Percentiles rank a stretch among this genome's conserved stretches.
phyloP scores from a whole-genome alignment of 2,113 vertebrate species.

The Ictalurus punctatus region DNA sequence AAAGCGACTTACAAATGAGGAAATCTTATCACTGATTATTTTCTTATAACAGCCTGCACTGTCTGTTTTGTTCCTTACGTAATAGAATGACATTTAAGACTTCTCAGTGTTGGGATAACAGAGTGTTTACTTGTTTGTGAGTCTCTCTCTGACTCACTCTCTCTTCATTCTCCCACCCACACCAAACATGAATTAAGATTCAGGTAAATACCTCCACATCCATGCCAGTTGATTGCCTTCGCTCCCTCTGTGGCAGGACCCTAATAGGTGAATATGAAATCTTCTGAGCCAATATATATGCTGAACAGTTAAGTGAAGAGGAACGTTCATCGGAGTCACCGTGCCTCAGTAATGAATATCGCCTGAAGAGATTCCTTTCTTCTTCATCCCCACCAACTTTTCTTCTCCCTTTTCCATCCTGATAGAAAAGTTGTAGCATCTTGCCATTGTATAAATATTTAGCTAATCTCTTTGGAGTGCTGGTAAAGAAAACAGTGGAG shows the following conservation, averaged over 20 bases:
- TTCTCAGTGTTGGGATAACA: not conserved
- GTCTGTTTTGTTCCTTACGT: not conserved
- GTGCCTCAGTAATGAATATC: constrained; percentile 50
- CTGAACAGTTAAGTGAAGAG: constrained; percentile 65
- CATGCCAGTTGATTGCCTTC: constrained; percentile 66
- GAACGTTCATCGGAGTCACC: constrained; percentile 52
- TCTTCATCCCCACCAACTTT: constrained; percentile 27
- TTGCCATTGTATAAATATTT: constrained; percentile 30
- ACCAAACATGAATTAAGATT: constrained; percentile 68
- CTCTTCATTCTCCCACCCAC: not conserved
- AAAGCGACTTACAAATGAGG: too few relatives aligned
- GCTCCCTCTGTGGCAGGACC: constrained; percentile 59
- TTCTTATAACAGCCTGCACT: not conserved
- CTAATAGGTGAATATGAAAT: constrained; percentile 72
- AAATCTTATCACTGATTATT: not conserved
- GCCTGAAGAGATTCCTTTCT: constrained; percentile 51
- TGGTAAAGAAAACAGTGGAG: constrained; percentile 32
- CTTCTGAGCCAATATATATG: constrained; percentile 71
- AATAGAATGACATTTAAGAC: constrained; percentile 3
- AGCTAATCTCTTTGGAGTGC: constrained; percentile 15
- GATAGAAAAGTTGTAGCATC: constrained; percentile 30
- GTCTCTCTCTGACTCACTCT: not conserved
- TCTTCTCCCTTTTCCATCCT: constrained; percentile 23
- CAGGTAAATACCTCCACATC: constrained; percentile 66
- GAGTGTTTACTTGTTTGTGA: not conserved